Evolutionary conservation across 1,140 invertebrate genomes (phyloP).

Genomic region (Conopomorpha cramerella): DNA sequence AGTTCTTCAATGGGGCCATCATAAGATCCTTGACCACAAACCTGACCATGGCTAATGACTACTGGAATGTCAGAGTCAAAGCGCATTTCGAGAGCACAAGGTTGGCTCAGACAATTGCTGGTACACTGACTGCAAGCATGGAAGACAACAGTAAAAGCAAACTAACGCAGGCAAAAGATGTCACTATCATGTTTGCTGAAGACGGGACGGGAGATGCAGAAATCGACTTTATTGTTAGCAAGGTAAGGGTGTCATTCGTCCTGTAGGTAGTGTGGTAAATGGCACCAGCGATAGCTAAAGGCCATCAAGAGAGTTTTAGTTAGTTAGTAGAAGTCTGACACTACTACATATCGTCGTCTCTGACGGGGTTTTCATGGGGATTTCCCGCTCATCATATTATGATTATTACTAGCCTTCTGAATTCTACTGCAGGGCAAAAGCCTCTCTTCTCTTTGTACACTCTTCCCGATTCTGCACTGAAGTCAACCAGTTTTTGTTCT

Average conservation of each 20-base stretch:
- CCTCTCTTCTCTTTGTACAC: too few relatives aligned
- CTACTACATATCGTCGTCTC: too few relatives aligned
- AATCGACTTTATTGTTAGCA: conserved; percentile 25
- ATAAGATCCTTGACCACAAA: conserved; percentile 60
- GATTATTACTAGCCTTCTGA: too few relatives aligned
- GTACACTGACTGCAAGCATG: conserved; percentile 16
- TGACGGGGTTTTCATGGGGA: too few relatives aligned
- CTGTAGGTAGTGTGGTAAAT: too few relatives aligned
- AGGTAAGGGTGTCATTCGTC: conserved; percentile 21
- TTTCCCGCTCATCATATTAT: too few relatives aligned
- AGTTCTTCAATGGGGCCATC: conserved; percentile 59
- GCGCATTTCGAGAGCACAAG: conserved; percentile 58
- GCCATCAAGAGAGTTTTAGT: too few relatives aligned
- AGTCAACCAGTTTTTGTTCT: too few relatives aligned
- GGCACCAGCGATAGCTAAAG: too few relatives aligned
- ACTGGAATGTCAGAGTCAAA: conserved; percentile 54
- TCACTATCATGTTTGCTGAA: conserved; percentile 13
- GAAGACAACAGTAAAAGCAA: conserved; percentile 21
- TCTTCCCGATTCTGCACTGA: too few relatives aligned
- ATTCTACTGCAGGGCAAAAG: too few relatives aligned
- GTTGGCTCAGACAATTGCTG: conserved; percentile 14
- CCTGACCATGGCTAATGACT: conserved; percentile 20
- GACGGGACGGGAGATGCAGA: conserved; percentile 26
- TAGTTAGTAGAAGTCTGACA: too few relatives aligned
- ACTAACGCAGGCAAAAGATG: conserved; percentile 14